phyloP scores from a whole-genome alignment of 1,140 invertebrate species.

The Sitobion miscanthi region DNA sequence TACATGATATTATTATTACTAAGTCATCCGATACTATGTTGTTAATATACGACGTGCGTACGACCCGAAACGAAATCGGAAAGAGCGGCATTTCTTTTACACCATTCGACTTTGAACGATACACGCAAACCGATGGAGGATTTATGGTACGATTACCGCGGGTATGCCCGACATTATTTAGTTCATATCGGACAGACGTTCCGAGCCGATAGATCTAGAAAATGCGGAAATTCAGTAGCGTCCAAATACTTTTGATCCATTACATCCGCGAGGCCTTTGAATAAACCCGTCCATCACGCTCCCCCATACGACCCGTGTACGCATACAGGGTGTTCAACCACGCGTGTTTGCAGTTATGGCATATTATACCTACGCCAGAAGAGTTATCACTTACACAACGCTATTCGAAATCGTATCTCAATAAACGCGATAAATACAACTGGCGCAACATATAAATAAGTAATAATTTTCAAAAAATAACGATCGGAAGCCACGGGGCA shows the following conservation, averaged over 20 bases:
- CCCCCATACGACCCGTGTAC: neutral
- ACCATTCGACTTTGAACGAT: neutral
- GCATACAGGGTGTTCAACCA: neutral
- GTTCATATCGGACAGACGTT: neutral
- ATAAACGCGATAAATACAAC: neutral
- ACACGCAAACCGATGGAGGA: neutral
- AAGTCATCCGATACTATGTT: neutral
- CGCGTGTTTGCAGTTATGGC: neutral
- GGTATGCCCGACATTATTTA: neutral
- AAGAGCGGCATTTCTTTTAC: neutral
- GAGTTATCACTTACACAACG: neutral
- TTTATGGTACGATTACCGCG: neutral
- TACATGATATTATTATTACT: neutral
- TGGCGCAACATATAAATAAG: neutral
- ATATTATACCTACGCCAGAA: neutral
- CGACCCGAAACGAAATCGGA: neutral
- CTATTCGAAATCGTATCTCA: neutral
- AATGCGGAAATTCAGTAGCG: neutral
- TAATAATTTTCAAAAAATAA: neutral
- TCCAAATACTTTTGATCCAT: neutral
- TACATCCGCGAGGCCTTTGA: neutral
- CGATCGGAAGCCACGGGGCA: neutral
- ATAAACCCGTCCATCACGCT: neutral
- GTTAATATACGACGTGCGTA: neutral
- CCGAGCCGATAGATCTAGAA: neutral